Evolutionary conservation across 92 coral and sea anemone species (phyloP).

Genomic region (Bergia puertoricense): DNA sequence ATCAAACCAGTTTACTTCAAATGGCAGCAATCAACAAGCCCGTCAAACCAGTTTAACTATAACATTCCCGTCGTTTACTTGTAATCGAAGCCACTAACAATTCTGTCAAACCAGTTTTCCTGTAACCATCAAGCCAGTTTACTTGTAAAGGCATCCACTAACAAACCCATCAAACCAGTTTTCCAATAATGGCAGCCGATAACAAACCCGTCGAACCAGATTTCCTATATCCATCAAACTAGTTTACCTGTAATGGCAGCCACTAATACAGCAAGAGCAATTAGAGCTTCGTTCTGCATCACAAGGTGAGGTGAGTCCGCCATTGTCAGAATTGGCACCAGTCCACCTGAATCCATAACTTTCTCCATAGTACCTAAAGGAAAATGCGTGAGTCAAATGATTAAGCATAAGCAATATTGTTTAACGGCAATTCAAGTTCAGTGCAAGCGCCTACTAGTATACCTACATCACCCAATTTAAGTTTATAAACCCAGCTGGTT

Average conservation of each 20-base stretch:
- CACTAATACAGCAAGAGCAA: conserved; percentile 78
- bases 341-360: conserved; percentile 76
- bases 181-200: not conserved
- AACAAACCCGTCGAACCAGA: not conserved
- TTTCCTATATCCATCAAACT: not conserved
- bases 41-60: not conserved
- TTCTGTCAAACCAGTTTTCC: not conserved
- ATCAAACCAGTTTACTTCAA: too few relatives aligned
- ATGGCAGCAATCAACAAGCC: not conserved
- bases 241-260: conserved; percentile 65
- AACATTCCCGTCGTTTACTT: not conserved
- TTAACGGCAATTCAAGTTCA: too few relatives aligned
- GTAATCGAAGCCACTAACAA: too few relatives aligned
- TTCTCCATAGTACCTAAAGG: conserved; percentile 63
- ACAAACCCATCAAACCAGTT: not conserved
- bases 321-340: conserved; percentile 75
- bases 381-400: not conserved
- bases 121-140: not conserved
- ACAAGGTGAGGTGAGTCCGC: conserved; percentile 71
- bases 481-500: too few relatives aligned
- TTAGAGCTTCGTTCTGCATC: conserved; percentile 97
- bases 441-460: too few relatives aligned
- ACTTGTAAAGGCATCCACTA: not conserved
- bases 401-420: not conserved
- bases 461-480: too few relatives aligned